These are phyloP conservation scores for Caradrina clavipalpis DNA, from an alignment of 2,888 invertebrate species.

Conservation along the genomic window DNA sequence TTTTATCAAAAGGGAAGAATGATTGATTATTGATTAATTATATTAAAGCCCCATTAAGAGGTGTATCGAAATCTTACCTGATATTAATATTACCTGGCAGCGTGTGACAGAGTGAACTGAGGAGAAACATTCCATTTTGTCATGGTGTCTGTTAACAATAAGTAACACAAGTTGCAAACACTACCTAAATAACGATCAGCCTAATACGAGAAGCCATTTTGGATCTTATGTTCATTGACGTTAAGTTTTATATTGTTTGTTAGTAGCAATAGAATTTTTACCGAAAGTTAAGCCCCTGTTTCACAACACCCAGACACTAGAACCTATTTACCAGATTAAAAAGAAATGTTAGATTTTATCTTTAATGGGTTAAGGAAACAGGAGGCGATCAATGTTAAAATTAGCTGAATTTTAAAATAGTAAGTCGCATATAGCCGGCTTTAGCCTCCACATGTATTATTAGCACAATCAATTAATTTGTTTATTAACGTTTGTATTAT, in stretches of 20 bases:
- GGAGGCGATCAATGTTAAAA: slow-evolving; percentile 64
- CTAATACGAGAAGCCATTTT: slow-evolving; percentile 55
- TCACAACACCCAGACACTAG: slow-evolving; percentile 44
- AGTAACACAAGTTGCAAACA: slow-evolving; percentile 50
- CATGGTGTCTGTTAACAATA: slow-evolving; percentile 40
- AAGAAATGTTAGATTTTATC: slow-evolving; percentile 59
- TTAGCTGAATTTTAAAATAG: slow-evolving; percentile 74
- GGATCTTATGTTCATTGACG: slow-evolving; percentile 60
- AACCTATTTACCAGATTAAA: slow-evolving; percentile 63
- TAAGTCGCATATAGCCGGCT: slow-evolving; percentile 67
- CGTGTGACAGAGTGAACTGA: slow-evolving; percentile 49
- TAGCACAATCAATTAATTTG: slow-evolving; percentile 88
- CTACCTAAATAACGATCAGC: slow-evolving; percentile 63
- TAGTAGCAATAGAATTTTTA: slow-evolving; percentile 51
- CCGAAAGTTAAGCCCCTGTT: slow-evolving; percentile 51
- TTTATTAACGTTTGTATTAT: slow-evolving; percentile 80
- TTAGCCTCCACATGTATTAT: slow-evolving; percentile 80
- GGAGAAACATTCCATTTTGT: slow-evolving; percentile 51
- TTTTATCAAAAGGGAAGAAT: slow-evolving; percentile 55
- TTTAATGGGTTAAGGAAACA: slow-evolving; percentile 53
- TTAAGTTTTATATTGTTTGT: slow-evolving; percentile 67
- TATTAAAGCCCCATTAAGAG: slow-evolving; percentile 30
- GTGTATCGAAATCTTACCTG: slow-evolving; percentile 49
- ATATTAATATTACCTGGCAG: slow-evolving; percentile 45
- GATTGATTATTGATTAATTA: slow-evolving; percentile 59